Evolutionary conservation across 1,140 invertebrate species (phyloP), one percentile per base, ranked within the genome.

Genomic region (Drosophila murphyi): DNA sequence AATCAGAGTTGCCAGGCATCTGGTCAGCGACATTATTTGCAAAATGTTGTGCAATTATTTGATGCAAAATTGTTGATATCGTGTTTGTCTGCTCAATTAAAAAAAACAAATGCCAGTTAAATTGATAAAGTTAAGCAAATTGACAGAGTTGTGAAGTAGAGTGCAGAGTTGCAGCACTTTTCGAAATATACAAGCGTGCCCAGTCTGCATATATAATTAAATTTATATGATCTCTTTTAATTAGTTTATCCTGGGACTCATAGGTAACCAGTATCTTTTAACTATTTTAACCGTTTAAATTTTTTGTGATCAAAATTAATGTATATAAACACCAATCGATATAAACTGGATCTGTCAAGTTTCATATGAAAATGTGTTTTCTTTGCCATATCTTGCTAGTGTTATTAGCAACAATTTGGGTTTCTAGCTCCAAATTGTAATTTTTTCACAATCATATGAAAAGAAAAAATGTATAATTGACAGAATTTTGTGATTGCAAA

Each of bases 1-100:
- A 20, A 20, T 20, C 56, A 73, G 71, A 39, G 71, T 68, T 68
- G 70, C 48, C 55, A 68, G 55, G 71, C 68, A 63, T 34, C 47
- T 68, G 71, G 62, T 62, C 52, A 37, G 37, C 63, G 31, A 5
- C 52, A 45, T 37, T 72, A 61, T 69, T 73, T 73, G 41, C 64
- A 10, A 63, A 60, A 73, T 45, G 67, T 54, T 68, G 55, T 35
- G 41, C 64, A 61, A 73, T 73, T 73, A 73, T 45, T 67, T 61
- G 20, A 54, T 31, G 28, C 32, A 20, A 43, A 6, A 57, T 12
- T 52, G 54, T 28, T 20, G 20, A 72, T 55, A 32, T 54, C 43
- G 7, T 12, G n/a, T 55, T 29, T 50, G 55, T 29, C 43, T 43
- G 68, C 34, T 43, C 55, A 64, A 71, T 71, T 71, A 50, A 4